Evolutionary conservation across 2,888 invertebrate species (phyloP), one percentile per base, ranked within the genome.

Genomic region (Hecatera dysodea): DNA sequence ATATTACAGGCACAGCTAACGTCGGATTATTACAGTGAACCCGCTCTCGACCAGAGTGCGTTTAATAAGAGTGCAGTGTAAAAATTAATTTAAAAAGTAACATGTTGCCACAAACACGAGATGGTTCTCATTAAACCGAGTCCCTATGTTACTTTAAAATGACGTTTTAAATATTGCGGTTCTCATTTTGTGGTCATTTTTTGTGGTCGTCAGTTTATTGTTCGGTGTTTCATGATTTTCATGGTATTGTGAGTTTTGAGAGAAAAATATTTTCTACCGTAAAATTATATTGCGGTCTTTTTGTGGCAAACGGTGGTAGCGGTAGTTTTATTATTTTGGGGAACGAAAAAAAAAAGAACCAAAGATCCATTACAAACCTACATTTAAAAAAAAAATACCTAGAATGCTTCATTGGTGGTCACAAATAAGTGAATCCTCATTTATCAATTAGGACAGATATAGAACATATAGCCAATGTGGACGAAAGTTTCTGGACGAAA

Each of bases 61-160:
- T 75, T 82, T 82, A 79, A 79, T 84, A 73, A 73, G 29, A 68
- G 46, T 77, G 73, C 52, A 61, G 44, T 24, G 67, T 46, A 52
- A 75, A 33, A 84, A 84, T 75, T 60, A 75, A 72, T 78, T 81
- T 78, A 50, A 64, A 68, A 75, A 68, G 42, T 52, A 55, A 67
- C 57, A 77, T 69, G 67, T 67, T 75, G 61, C 36, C 57, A 52
- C 70, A 52, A 71, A 67, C 59, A 83, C 24, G 78, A 81, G 56
- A 66, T 53, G 81, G 67, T 57, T 72, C 78, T 82, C 75, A 83
- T 82, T 83, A 83, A 83, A 78, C 67, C 55, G 44, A 53, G 63
- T 60, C 39, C 22, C 62, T 69, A 67, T 73, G 76, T 71, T 59
- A 77, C 56, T 64, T 70, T 52, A 55, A 67, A 69, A 67, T 70